Evolutionary conservation across 1,140 invertebrate genomes (phyloP).

Genomic region (Temnothorax longispinosus): DNA sequence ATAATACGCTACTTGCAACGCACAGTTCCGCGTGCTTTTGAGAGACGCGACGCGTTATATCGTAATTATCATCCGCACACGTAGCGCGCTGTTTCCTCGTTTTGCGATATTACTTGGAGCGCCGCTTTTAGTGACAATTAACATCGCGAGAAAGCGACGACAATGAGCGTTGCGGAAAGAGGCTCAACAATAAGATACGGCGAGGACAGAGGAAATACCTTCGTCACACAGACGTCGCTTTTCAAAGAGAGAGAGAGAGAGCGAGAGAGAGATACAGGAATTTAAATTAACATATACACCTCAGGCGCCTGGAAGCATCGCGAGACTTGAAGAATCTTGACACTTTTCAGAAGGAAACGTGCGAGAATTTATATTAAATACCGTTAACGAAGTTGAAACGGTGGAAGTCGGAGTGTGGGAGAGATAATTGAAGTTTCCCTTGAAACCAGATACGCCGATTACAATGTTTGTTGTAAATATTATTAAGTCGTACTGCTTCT

Average conservation of each 20-base stretch:
- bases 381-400: neutral
- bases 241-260: constrained; percentile 10
- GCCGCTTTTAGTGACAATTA: constrained; percentile 39
- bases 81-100: neutral
- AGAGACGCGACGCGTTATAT: neutral
- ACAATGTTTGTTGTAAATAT: neutral
- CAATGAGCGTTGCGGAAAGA: constrained; percentile 60
- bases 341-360: constrained; percentile 4
- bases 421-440: neutral
- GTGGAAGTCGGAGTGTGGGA: neutral
- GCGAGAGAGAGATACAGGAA: constrained; percentile 12
- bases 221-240: constrained; percentile 36
- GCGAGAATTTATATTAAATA: constrained; percentile 20
- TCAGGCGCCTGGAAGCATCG: neutral
- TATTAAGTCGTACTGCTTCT: neutral
- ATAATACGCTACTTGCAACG: neutral
- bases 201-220: constrained; percentile 43
- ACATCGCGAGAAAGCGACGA: constrained; percentile 68
- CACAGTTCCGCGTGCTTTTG: neutral
- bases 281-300: constrained; percentile 63
- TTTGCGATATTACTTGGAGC: constrained; percentile 4
- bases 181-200: constrained; percentile 54
- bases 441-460: neutral
- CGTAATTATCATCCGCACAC: neutral
- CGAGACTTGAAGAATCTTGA: neutral